Conservation (phyloP, 2,888 invertebrate species). For the Eupithecia insigniata region DNA sequence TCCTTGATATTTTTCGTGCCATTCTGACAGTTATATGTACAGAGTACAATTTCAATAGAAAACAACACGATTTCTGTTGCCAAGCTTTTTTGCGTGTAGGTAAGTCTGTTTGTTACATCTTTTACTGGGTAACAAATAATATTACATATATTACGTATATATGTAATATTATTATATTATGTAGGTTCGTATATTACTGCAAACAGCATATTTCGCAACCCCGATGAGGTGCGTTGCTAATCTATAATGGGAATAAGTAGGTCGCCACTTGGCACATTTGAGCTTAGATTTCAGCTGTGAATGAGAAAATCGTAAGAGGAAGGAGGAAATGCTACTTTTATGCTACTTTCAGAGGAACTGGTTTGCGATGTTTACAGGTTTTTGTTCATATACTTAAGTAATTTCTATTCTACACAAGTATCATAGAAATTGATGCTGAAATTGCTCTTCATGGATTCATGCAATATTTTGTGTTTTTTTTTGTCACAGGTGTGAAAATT, state of each 20-base stretch:
- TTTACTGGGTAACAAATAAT: slow-evolving; percentile 3
- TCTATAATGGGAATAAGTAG: slow-evolving; percentile 40
- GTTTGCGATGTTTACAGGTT: not conserved
- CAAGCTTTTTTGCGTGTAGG: not conserved
- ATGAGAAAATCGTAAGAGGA: not conserved
- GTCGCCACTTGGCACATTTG: slow-evolving; percentile 25
- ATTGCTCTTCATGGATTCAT: not conserved
- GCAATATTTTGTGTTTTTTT: not conserved
- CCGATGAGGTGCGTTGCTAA: slow-evolving; percentile 25
- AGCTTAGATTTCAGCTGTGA: slow-evolving; percentile 33
- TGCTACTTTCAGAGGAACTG: not conserved
- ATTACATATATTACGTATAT: not conserved
- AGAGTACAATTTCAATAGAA: not conserved
- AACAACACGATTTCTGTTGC: not conserved
- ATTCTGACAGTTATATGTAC: not conserved
- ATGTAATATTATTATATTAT: too few species aligned
- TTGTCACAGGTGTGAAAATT: not conserved
- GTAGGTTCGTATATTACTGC: not conserved
- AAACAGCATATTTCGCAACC: slow-evolving; percentile 37
- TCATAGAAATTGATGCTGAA: too few species aligned
- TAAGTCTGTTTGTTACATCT: not conserved
- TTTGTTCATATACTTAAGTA: not conserved
- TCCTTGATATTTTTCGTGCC: not conserved
- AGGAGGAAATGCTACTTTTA: not conserved
- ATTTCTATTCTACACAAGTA: too few species aligned